Base-by-base conservation (phyloP, 2,888 invertebrate species). In the Drosophila barbarae region DNA sequence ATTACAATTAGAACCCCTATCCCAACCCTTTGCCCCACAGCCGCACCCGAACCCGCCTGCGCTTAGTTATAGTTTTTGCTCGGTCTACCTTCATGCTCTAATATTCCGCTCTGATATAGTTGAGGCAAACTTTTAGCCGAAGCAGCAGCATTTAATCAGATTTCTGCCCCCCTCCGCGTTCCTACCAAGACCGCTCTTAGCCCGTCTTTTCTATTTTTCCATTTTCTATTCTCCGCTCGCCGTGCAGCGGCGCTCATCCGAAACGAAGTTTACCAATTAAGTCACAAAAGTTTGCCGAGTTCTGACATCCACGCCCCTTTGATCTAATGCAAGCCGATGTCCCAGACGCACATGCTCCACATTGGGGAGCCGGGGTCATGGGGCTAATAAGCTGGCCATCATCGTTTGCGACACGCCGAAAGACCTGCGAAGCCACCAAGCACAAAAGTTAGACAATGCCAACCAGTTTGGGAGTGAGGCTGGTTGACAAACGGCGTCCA, bases 221-320 rank as follows among this genome's bases (percentile, higher is more conserved):
- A 41, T 32, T 59, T 35, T 57, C 42, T 59, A 15, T 42, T 35
- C 58, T 36, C 58, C 28, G 9, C 50, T 42, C 35, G 28, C 58
- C 28, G 18, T 61, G 41, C 47, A 23, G 30, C 50, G 36, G 35
- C 54, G 66, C 59, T 42, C 54, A 51, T 36, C 69, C 44, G 36
- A 63, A 55, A 47, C 63, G 52, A 80, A 80, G 77, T 75, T 80
- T 83, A 73, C 57, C 77, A 80, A 80, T 79, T 83, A 80, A 75
- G 68, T 72, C 68, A 59, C 50, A 69, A 66, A 77, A 80, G 44
- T 79, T 79, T 70, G 18, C 54, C 50, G 72, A 63, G 60, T 55
- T 71, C 35, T 80, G 80, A 73, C 81, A 65, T 65, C 54, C 42
- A 42, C 51, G 51, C 63, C 49, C 54, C 54, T 44, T 34, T 54